Percentiles rank a stretch among this genome's conserved stretches.
Conservation (phyloP, 2,888 invertebrate species). For the Drosophila putrida region DNA sequence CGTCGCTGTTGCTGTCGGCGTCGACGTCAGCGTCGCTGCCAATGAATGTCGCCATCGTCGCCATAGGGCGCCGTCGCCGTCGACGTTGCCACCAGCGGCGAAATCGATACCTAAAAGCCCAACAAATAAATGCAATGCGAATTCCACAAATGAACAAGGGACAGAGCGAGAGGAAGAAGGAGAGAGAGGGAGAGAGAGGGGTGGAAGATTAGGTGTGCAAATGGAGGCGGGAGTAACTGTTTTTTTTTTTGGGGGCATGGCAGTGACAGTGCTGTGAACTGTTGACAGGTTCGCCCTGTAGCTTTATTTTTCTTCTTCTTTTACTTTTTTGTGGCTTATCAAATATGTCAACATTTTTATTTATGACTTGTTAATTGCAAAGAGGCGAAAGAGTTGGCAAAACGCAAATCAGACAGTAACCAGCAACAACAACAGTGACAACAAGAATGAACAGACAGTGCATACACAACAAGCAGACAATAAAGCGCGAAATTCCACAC, state of each 20-base stretch:
- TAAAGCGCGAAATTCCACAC: slow-evolving; percentile 73
- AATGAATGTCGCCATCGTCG: slow-evolving; percentile 48
- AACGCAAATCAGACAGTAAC: slow-evolving; percentile 67
- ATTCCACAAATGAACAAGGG: slow-evolving; percentile 13
- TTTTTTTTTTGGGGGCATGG: slow-evolving; percentile 21
- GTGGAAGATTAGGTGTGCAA: slow-evolving; percentile 1
- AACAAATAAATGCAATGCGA: slow-evolving; percentile 53
- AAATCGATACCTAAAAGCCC: slow-evolving; percentile 50
- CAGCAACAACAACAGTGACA: slow-evolving; percentile 27
- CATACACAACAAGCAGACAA: slow-evolving; percentile 63
- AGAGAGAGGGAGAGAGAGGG: not conserved
- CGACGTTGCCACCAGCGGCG: slow-evolving; percentile 25
- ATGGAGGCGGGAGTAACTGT: not conserved
- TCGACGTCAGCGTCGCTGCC: slow-evolving; percentile 21
- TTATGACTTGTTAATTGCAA: slow-evolving; percentile 81
- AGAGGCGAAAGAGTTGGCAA: slow-evolving; percentile 70
- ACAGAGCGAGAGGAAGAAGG: not conserved
- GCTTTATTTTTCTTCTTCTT: not conserved
- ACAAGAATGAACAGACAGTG: slow-evolving; percentile 41
- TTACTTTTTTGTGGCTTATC: slow-evolving; percentile 52
- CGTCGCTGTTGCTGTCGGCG: slow-evolving; percentile 3
- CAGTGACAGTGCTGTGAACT: slow-evolving; percentile 16
- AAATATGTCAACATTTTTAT: slow-evolving; percentile 77
- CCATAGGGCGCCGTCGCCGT: slow-evolving; percentile 18
- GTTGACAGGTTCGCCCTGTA: slow-evolving; percentile 46